phyloP scores from a whole-genome alignment of 2,797 vertebrate species.

The Bryconaethiops microstoma region DNA sequence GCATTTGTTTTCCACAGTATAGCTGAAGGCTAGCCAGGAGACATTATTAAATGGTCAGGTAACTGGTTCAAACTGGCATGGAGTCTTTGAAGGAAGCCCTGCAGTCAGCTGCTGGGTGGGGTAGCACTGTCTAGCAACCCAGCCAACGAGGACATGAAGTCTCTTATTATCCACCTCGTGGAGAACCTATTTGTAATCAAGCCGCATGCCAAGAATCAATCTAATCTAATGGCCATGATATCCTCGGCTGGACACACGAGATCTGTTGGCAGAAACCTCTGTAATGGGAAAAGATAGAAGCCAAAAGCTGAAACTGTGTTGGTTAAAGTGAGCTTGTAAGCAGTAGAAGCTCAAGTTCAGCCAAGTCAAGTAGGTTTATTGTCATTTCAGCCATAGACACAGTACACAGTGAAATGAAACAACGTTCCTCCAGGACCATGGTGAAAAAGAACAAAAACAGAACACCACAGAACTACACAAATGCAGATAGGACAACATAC shows the following conservation, averaged over 20 bases:
- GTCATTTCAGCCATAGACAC: too few species aligned
- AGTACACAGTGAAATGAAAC: too few species aligned
- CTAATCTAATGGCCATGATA: conserved; percentile 29
- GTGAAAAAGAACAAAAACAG: too few species aligned
- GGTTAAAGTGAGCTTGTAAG: not conserved
- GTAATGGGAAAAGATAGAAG: not conserved
- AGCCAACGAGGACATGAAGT: conserved; percentile 36
- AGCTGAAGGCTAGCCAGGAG: conserved; percentile 1
- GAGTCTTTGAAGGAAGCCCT: conserved; percentile 28
- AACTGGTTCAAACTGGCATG: conserved; percentile 24
- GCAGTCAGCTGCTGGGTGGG: conserved; percentile 21
- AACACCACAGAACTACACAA: too few species aligned
- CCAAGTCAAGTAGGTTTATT: too few species aligned
- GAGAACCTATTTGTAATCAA: conserved; percentile 25
- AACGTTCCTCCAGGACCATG: too few species aligned
- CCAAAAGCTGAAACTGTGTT: not conserved
- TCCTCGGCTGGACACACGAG: conserved; percentile 16
- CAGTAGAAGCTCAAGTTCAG: not conserved
- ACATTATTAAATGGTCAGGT: conserved; percentile 10
- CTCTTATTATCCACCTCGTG: conserved; percentile 43
- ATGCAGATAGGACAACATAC: too few species aligned
- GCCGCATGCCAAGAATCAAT: conserved; percentile 32
- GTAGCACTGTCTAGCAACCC: conserved; percentile 37
- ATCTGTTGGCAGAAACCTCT: not conserved
- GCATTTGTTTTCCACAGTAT: not conserved